Evolutionary conservation across 2,113 vertebrate genomes (phyloP), one percentile per base, ranked within the genome.

Genomic region (Neopipo cinnamomea): DNA sequence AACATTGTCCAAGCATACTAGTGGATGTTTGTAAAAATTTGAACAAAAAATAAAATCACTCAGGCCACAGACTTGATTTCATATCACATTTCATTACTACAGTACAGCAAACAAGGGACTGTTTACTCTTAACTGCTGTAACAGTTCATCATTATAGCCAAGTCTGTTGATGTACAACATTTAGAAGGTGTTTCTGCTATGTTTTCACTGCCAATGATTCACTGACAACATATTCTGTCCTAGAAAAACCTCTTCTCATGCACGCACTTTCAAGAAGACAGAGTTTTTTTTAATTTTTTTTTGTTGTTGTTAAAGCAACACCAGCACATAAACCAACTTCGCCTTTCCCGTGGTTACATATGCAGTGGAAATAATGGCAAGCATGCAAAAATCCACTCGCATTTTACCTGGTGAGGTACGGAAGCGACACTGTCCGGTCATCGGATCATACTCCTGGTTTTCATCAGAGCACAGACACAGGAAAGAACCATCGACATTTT

Each of bases 401-500:
- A 3, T 88, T 93, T 97, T 97, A 99, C 99, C 99, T 98, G 94
- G 97, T 4, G 98, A 92, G 72, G 94, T 22, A 33, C 97, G 97
- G 77, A 98, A 96, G 88, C 97, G 98, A 95, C 99, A 99, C 97
- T 98, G 98, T 71, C 98, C 99, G 0, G 98, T 98, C 99, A 99
- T 99, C 13, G 98, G 97, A 89, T 99, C 98, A 42, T 99, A 99
- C 79, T 99, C 98, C 96, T 99, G 98, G 81, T 95, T 98, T 37
- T 98, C 98, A 9, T 98, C 97, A 14, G 98, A 97, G 93, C 99
- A 99, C 89, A 98, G 84, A 71, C 99, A 99, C 58, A 98, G 96
- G 97, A 99, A 99, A 79, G 99, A 98, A 12, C 99, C 99, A 18
- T 99, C 99, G 2, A 98, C 97, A 8, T 99, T 99, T 95, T 99